Conservation (phyloP, 2,797 vertebrate species). For the Gadopsis marmoratus region DNA sequence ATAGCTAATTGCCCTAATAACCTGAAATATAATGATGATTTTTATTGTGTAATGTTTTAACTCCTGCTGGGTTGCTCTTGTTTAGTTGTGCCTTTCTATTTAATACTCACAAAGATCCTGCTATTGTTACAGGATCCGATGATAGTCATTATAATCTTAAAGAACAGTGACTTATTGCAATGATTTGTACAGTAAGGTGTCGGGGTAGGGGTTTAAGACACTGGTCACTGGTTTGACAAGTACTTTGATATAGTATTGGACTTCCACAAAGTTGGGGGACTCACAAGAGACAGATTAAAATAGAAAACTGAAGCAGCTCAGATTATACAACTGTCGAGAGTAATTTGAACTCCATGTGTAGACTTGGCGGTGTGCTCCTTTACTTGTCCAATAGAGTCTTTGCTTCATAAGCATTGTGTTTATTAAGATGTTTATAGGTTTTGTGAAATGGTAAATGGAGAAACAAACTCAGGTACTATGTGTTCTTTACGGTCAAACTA, state of each 20-base stretch:
- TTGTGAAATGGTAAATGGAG: background rate
- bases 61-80: slow-evolving; percentile 2
- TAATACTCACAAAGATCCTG: background rate
- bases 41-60: slow-evolving; percentile 47
- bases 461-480: background rate
- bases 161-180: slow-evolving; percentile 12
- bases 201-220: background rate
- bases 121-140: slow-evolving; percentile 44
- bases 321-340: no score
- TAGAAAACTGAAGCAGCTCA: background rate
- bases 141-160: slow-evolving; percentile 11
- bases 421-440: background rate
- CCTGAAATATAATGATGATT: slow-evolving; percentile 51
- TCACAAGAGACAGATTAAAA: background rate
- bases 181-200: background rate
- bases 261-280: background rate
- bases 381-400: background rate
- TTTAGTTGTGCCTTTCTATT: slow-evolving; percentile 28
- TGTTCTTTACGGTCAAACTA: background rate
- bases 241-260: background rate
- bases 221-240: no score
- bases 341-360: background rate
- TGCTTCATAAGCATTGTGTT: background rate
- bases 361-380: background rate
- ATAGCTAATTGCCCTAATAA: slow-evolving; percentile 70